Evolutionary conservation across 2,888 invertebrate species (phyloP).

Genomic region (Platycnemis pennipes): DNA sequence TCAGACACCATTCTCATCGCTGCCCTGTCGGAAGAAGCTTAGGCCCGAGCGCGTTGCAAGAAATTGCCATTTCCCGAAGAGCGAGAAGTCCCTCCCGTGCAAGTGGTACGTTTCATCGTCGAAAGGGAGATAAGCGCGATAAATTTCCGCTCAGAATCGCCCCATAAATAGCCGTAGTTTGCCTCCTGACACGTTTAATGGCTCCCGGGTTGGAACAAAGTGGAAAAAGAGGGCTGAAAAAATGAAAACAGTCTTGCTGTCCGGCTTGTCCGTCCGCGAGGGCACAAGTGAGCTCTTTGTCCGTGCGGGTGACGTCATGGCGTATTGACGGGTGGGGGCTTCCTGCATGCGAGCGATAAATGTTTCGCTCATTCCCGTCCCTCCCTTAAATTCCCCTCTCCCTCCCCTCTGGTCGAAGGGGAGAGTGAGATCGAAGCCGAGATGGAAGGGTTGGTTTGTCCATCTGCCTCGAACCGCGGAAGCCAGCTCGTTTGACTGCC

Average conservation of each 20-base stretch:
- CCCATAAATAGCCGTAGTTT: neutral
- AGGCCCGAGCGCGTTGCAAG: no score
- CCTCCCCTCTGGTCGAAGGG: no score
- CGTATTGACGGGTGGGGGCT: slow-evolving; percentile 12
- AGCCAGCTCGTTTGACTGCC: no score
- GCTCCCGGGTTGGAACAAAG: neutral
- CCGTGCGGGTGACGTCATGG: slow-evolving; percentile 51
- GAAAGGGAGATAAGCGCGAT: neutral
- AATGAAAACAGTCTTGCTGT: neutral
- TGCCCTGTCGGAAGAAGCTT: no score
- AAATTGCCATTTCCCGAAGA: no score
- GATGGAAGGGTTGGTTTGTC: neutral
- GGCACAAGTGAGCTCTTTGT: slow-evolving; percentile 34
- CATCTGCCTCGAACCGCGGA: neutral
- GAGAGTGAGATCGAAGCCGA: neutral
- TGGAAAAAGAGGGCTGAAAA: neutral
- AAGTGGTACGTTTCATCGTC: no score
- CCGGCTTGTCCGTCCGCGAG: neutral
- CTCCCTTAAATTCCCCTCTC: neutral
- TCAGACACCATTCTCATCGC: no score
- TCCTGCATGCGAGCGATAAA: slow-evolving; percentile 21
- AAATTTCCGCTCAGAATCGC: neutral
- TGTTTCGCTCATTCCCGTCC: neutral
- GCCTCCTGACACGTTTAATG: neutral
- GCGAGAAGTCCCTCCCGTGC: no score